Evolutionary conservation across 2,888 invertebrate genomes (phyloP), one percentile per base, ranked within the genome.

Genomic region (Microplitis deprimator): DNA sequence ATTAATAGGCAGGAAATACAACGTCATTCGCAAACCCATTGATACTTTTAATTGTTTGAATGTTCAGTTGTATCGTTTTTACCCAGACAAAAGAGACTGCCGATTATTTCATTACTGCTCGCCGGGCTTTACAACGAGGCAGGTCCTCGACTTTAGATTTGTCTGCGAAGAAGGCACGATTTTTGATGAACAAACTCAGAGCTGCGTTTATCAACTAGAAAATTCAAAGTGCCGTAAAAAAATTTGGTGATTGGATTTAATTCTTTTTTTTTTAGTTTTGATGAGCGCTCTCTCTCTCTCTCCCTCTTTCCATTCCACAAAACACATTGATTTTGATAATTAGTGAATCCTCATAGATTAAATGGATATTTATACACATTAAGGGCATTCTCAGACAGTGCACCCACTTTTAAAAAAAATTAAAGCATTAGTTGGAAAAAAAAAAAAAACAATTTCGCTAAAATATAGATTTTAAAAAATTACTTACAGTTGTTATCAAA

Each of bases 71-170:
- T 91, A 92, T 81, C 90, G 90, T 77, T 93, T 92, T 85, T 92
- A 93, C 83, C 91, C 92, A 1, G 93, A 93, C 84, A 90, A 90
- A 68, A 89, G 91, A 78, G 92, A 93, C 85, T 93, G 92, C 81
- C 90, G 92, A 79, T 86, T 93, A 80, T 93, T 93, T 83, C 93
- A 93, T 84, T 92, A 92, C 81, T 93, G 93, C 85, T 92, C 92
- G 4, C 91, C 91, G n/a, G 93, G 93, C 10, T 92, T 92, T 83
- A 91, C 91, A 38, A 86, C 90, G 77, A 90, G 90, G 78, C 92
- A 93, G 85, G 90, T 92, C 79, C 87, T 93, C 60, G 92, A 93
- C 84, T 91, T 93, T 87, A 91, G 92, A 83, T 93, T 92, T 83
- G 92, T 92, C 16, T 93, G 93, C 87, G 92, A 92, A 84, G 89